phyloP scores from a whole-genome alignment of 2,888 invertebrate genomes.

The Stramonita haemastoma region DNA sequence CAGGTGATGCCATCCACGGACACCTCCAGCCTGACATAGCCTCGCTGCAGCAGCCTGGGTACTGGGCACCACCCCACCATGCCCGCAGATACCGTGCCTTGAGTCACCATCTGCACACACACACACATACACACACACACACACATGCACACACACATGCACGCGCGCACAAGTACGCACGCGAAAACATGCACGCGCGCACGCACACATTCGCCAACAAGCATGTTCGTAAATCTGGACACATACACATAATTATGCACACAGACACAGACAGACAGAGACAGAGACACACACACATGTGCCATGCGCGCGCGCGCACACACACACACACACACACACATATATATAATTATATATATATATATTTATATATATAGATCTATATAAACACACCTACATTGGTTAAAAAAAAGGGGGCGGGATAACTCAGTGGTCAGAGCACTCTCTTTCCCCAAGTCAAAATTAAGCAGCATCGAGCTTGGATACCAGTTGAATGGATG shows the following conservation, averaged over 20 bases:
- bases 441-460: too few relatives aligned
- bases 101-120: constrained; percentile 10
- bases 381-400: too few relatives aligned
- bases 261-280: not conserved
- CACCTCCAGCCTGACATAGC: constrained; percentile 91
- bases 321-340: too few relatives aligned
- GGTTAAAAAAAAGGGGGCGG: too few relatives aligned
- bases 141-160: not conserved
- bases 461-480: too few relatives aligned
- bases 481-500: too few relatives aligned
- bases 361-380: too few relatives aligned
- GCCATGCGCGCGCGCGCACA: too few relatives aligned
- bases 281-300: too few relatives aligned
- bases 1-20: constrained; percentile 88
- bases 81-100: constrained; percentile 52
- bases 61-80: constrained; percentile 89
- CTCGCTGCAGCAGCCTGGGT: constrained; percentile 90
- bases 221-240: not conserved
- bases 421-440: too few relatives aligned
- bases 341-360: too few relatives aligned
- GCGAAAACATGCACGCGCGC: not conserved
- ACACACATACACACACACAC: constrained; percentile 11
- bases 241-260: not conserved
- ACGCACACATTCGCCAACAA: not conserved
- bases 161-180: not conserved